These are phyloP conservation scores for Arctia plantaginis DNA, from an alignment of 2,888 invertebrate species.

Conservation along the genomic window DNA sequence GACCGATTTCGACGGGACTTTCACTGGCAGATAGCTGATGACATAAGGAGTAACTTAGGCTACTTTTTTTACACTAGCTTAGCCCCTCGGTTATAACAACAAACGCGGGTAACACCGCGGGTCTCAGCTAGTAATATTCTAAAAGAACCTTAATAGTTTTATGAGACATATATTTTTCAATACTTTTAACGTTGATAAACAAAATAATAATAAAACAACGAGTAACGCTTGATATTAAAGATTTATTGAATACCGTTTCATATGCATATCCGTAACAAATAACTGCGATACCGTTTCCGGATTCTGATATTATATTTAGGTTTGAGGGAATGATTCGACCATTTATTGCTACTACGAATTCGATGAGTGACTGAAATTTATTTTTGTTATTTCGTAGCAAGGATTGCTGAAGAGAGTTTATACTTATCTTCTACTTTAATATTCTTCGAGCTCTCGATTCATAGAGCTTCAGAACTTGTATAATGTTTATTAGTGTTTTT, in stretches of 20 bases:
- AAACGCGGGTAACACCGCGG: no score
- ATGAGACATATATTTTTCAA: no score
- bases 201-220: neutral
- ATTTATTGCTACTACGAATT: neutral
- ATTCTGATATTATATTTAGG: neutral
- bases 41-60: no score
- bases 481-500: neutral
- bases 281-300: neutral
- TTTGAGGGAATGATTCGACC: conserved; percentile 2
- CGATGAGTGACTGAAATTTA: neutral
- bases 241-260: neutral
- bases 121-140: no score
- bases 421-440: neutral
- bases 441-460: neutral
- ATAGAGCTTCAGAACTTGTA: neutral
- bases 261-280: conserved; percentile 2
- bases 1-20: no score
- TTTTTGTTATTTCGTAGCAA: neutral
- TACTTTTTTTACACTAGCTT: no score
- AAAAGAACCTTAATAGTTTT: no score
- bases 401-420: neutral
- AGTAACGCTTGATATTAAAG: neutral
- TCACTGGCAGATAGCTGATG: no score
- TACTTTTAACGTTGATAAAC: neutral
- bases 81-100: no score